Percentiles rank a stretch among this genome's conserved stretches.
phyloP scores from a whole-genome alignment of 1,140 invertebrate species.

The Conus betulinus region DNA sequence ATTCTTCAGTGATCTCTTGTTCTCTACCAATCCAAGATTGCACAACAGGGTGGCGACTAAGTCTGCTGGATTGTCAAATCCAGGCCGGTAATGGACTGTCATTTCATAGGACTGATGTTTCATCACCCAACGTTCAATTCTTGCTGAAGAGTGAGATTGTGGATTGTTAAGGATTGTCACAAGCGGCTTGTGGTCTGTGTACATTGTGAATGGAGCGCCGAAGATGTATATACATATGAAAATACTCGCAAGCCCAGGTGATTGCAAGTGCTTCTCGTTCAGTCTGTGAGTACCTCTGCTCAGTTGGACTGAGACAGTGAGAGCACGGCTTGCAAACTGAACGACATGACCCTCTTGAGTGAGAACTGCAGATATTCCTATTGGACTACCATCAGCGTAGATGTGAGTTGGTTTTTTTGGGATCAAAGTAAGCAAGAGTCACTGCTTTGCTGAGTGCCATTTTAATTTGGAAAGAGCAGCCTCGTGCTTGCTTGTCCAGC shows the following conservation, averaged over 20 bases:
- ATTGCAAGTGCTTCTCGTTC: constrained; percentile 75
- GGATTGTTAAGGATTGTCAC: constrained; percentile 55
- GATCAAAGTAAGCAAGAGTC: constrained; percentile 52
- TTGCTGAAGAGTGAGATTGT: constrained; percentile 30
- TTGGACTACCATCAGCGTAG: constrained; percentile 48
- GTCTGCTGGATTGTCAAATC: too few relatives aligned
- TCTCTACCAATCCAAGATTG: too few relatives aligned
- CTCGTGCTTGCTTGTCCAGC: constrained; percentile 42
- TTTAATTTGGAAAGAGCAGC: constrained; percentile 41
- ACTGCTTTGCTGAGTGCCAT: constrained; percentile 39
- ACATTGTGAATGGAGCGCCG: constrained; percentile 68
- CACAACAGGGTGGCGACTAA: too few relatives aligned
- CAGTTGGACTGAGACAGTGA: constrained; percentile 49
- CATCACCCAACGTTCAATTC: constrained; percentile 57
- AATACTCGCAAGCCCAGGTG: constrained; percentile 74
- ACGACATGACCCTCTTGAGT: constrained; percentile 37
- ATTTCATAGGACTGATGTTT: constrained; percentile 19
- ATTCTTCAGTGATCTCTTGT: too few relatives aligned
- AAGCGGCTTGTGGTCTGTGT: constrained; percentile 73
- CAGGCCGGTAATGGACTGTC: constrained; percentile 51
- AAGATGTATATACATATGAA: constrained; percentile 73
- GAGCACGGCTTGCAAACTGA: constrained; percentile 46
- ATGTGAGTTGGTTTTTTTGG: constrained; percentile 39
- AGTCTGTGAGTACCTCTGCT: constrained; percentile 71
- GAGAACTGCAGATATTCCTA: constrained; percentile 46